Percentiles rank a stretch among this genome's conserved stretches.
These are phyloP conservation scores for Cremastinae sp. DNA, from an alignment of 2,888 invertebrate genomes.

Conservation along the genomic window DNA sequence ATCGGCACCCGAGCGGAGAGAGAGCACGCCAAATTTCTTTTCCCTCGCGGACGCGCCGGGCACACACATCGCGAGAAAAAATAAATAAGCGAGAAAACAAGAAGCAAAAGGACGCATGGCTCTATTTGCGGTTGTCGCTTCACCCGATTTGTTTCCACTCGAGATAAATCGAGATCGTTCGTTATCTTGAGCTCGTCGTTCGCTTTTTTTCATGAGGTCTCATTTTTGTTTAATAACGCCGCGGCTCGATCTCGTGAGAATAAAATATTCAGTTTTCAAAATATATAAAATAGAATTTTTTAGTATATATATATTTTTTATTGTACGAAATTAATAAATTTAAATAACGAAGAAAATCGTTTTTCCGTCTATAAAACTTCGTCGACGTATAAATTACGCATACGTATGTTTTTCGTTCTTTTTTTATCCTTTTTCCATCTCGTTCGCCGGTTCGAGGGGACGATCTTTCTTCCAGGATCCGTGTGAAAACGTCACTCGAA, in stretches of 20 bases:
- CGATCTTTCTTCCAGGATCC: conserved; percentile 63
- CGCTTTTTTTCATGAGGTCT: conserved; percentile 43
- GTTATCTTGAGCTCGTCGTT: conserved; percentile 63
- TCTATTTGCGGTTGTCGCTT: conserved; percentile 67
- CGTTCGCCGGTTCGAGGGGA: conserved; percentile 25
- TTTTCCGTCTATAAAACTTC: background rate
- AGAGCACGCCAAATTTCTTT: too few relatives aligned
- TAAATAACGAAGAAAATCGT: background rate
- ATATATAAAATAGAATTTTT: too few relatives aligned
- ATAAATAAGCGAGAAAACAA: background rate
- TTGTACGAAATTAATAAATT: conserved; percentile 2
- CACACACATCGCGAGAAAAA: background rate
- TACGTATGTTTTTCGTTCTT: conserved; percentile 3
- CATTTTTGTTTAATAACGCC: background rate
- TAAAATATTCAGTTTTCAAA: too few relatives aligned
- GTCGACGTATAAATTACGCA: conserved; percentile 21
- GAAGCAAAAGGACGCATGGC: conserved; percentile 55
- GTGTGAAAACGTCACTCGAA: conserved; percentile 74
- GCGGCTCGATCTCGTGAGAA: conserved; percentile 13
- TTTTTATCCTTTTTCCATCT: conserved; percentile 29
- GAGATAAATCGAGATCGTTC: conserved; percentile 70
- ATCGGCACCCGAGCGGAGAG: conserved; percentile 24
- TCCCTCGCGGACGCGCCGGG: conserved; percentile 16
- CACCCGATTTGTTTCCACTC: conserved; percentile 64
- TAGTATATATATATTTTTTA: too few relatives aligned